Evolutionary conservation across 1,140 invertebrate genomes (phyloP), one percentile per base, ranked within the genome.

Genomic region (Camponotus floridanus): DNA sequence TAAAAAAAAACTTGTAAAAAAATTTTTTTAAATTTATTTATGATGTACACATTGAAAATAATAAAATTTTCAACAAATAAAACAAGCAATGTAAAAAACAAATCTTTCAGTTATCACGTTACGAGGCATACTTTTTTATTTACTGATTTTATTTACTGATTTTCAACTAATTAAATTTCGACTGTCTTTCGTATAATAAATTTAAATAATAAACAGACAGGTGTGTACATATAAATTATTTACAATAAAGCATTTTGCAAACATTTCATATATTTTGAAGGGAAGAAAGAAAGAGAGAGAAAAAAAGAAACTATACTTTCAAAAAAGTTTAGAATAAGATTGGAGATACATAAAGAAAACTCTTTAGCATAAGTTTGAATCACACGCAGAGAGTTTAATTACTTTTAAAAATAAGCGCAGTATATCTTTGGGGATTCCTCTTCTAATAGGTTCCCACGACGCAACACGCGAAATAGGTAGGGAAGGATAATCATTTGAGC

Each of bases 361-460:
- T 71, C 9, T 71, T 71, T 67, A 39, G 68, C 31, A n/a, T 9
- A 68, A 81, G 68, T 81, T 81, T 18, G 21, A 81, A 73, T 73
- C 61, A 80, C 8, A 71, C 31, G 64, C 33, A 39, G 55, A 2
- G 33, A 74, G 39, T 73, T 83, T 73, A 83, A 83, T 74, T 48
- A 73, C 39, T 73, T 83, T 74, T 59, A 45, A 73, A 45, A 73
- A 74, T 33, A 80, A 80, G 48, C 2, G 45, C 62, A 15, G 7
- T 70, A 39, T 57, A 80, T 80, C 21, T 68, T 79, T 42, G 13
- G 39, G 33, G 36, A 13, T 13, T 57, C 7, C 18, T 3, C 13
- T 7, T 1, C 21, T 57, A 48, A 70, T 31, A 42, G 68, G 70
- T 70, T 80, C 36, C 4, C 36, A 70, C 33, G n/a, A n/a, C 11